Conservation (phyloP, 2,113 vertebrate species). For the Serilophus lunatus region DNA sequence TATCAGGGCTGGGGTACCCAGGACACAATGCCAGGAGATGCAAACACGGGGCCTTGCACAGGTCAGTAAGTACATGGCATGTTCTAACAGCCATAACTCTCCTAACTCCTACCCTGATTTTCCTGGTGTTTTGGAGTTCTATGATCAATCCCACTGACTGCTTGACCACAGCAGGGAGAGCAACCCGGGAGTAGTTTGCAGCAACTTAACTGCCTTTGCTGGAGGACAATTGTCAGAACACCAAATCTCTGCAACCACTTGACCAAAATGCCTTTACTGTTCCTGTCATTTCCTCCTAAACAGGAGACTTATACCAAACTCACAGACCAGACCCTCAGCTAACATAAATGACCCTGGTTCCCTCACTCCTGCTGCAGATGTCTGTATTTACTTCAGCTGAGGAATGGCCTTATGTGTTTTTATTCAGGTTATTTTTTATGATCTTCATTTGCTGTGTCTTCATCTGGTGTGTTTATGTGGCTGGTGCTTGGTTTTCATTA, state of each 20-base stretch:
- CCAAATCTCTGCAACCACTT: neutral
- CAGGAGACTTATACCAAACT: neutral
- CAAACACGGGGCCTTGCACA: neutral
- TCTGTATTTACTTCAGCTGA: neutral
- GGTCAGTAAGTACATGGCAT: neutral
- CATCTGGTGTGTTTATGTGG: conserved; percentile 17
- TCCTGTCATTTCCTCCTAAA: conserved; percentile 38
- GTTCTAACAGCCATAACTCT: neutral
- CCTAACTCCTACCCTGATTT: neutral
- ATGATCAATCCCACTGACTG: neutral
- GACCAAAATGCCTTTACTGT: conserved; percentile 1
- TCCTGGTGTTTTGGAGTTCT: neutral
- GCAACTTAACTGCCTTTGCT: neutral
- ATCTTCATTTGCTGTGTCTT: conserved; percentile 41
- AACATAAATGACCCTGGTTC: neutral
- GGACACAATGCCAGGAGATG: neutral
- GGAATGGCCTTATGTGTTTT: conserved; percentile 2
- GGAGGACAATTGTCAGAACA: neutral
- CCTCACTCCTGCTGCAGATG: neutral
- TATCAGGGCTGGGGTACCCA: neutral
- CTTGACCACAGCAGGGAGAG: neutral
- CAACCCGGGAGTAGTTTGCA: neutral
- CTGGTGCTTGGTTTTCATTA: conserved; percentile 43
- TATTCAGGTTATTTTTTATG: conserved; percentile 38
- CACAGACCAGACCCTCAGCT: neutral